Base-by-base conservation (phyloP, 2,888 invertebrate genomes). In the Meganola albula region DNA sequence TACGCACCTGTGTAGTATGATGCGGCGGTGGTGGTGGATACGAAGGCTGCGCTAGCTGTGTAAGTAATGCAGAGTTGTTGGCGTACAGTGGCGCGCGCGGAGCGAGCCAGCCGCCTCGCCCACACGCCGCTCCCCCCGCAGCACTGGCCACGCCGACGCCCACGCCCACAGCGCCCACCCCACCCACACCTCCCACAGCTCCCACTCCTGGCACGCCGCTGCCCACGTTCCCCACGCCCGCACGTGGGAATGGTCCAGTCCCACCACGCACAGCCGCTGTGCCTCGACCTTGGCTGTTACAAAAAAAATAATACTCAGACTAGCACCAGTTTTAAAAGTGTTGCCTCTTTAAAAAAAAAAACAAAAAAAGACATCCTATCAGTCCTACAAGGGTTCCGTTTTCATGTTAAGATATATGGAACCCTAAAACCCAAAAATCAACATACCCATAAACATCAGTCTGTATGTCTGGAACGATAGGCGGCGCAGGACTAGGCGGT, bases 21-120 rank as follows among this genome's bases (percentile, higher is more conserved):
- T 64, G 57, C 12, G 78, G 77, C 9, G 80, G 84, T 10, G 80
- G 84, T 7, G 83, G 88, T 18, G 85, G 87, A 44, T 87, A 86
- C 0, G 88, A 89, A 0, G 91, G 91, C 39, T 90, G 88, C 51
- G 90, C 89, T 1, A 90, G 75, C 57, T 90, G 90, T 6, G 91
- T 88, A 37, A 90, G 87, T 1, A 90, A 73, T 5, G 90, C 90
- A 0, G 83, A 83, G 64, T 80, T 78, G 57, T 57, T 69, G 3
- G 72, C 60, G 62, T 56, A 89, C 58, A 72, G 66, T 52, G 85
- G 58, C 58, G 84, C 53, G 31, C 80, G 53, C 36, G 72, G 66
- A 3, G 64, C 59, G 55, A 73, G 51, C 63, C 70, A 66, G 23
- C 51, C 38, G 48, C 60, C 53, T 29, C 48, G 39, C 9, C 46